phyloP scores from a whole-genome alignment of 2,888 invertebrate species.

The Noctua comes region DNA sequence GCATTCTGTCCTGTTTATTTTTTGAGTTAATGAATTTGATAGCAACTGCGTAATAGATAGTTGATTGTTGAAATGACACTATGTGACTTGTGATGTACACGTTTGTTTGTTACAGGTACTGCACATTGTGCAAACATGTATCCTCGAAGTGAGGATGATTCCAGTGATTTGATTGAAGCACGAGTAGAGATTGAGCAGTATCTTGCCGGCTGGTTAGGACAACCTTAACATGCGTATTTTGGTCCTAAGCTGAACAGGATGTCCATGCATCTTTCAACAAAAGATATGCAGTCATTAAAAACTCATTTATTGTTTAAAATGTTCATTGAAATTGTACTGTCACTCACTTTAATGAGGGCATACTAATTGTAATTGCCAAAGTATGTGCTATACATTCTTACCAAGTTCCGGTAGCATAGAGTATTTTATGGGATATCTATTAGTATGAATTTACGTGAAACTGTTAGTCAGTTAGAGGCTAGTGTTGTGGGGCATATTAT shows the following conservation, averaged over 20 bases:
- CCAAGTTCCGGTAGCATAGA: neutral
- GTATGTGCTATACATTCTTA: constrained; percentile 10
- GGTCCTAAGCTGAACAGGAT: constrained; percentile 50
- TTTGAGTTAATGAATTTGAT: neutral
- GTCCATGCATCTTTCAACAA: constrained; percentile 34
- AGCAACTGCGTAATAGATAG: neutral
- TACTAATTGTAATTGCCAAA: constrained; percentile 8
- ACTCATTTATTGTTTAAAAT: constrained; percentile 35
- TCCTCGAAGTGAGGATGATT: constrained; percentile 92
- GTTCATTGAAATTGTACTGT: constrained; percentile 33
- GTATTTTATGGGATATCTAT: constrained; percentile 12
- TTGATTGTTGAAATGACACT: neutral
- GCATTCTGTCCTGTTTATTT: neutral
- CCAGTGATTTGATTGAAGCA: constrained; percentile 92
- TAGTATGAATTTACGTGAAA: neutral
- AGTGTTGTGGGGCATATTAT: neutral
- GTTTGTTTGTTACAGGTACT: constrained; percentile 91
- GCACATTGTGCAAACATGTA: constrained; percentile 99
- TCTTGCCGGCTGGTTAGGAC: constrained; percentile 89
- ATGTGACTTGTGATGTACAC: neutral
- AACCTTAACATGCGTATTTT: constrained; percentile 58
- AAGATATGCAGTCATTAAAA: constrained; percentile 36
- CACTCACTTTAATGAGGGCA: constrained; percentile 22
- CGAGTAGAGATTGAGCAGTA: constrained; percentile 91
- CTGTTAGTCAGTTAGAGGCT: neutral